Evolutionary conservation across 2,888 invertebrate genomes (phyloP).

Genomic region (Papilio gigon): DNA sequence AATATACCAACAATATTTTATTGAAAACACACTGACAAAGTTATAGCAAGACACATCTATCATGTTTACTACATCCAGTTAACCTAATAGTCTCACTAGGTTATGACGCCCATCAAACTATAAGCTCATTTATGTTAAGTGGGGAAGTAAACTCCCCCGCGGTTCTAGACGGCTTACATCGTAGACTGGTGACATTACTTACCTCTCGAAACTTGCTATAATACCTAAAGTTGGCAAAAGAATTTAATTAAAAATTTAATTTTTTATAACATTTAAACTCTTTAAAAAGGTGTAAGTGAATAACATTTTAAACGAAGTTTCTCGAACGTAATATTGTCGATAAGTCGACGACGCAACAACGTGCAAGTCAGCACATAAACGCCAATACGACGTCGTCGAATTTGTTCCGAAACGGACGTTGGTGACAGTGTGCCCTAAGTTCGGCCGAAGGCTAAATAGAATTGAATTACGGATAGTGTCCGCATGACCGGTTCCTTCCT

Average conservation of each 20-base stretch:
- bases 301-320: neutral
- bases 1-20: too few relatives aligned
- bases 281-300: too few relatives aligned
- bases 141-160: neutral
- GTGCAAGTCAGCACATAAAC: slow-evolving; percentile 1
- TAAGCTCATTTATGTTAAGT: slow-evolving; percentile 5
- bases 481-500: slow-evolving; percentile 42
- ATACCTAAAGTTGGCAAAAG: neutral
- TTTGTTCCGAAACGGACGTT: neutral
- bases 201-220: neutral
- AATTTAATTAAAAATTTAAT: neutral
- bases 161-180: neutral
- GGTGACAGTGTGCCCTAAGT: slow-evolving; percentile 23
- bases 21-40: too few relatives aligned
- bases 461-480: slow-evolving; percentile 44
- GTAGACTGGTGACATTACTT: neutral
- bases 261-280: neutral
- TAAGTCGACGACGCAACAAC: neutral
- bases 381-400: neutral
- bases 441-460: slow-evolving; percentile 41
- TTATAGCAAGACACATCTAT: too few relatives aligned
- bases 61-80: neutral
- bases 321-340: neutral
- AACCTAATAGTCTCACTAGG: neutral
- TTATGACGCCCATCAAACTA: neutral